These are phyloP conservation scores for Apocheima hispidaria DNA, from an alignment of 2,888 invertebrate genomes.

Conservation along the genomic window DNA sequence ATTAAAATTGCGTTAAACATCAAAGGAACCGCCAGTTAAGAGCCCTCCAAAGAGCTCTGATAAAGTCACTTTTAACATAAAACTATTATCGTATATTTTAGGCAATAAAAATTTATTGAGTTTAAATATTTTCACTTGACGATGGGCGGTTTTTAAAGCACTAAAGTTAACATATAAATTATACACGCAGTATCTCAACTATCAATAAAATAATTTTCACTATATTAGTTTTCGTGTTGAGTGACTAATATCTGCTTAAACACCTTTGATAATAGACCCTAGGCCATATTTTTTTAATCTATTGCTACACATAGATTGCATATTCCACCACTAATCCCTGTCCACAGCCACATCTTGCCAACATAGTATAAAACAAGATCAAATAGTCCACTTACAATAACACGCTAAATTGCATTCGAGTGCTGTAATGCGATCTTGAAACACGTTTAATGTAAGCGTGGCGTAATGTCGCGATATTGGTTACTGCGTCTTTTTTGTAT, in stretches of 20 bases:
- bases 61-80: slow-evolving; percentile 71
- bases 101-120: slow-evolving; percentile 74
- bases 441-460: too few species aligned
- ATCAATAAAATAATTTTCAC: background rate
- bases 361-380: too few species aligned
- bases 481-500: slow-evolving; percentile 23
- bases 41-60: slow-evolving; percentile 58
- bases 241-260: too few species aligned
- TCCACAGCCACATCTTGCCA: too few species aligned
- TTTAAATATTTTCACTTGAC: slow-evolving; percentile 76
- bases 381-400: too few species aligned
- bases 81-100: slow-evolving; percentile 71
- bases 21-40: slow-evolving; percentile 63
- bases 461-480: background rate
- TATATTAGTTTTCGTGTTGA: too few species aligned
- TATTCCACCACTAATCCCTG: too few species aligned
- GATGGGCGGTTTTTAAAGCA: slow-evolving; percentile 57
- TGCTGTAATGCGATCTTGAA: too few species aligned
- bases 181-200: slow-evolving; percentile 35
- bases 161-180: slow-evolving; percentile 38
- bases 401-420: too few species aligned
- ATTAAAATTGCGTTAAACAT: slow-evolving; percentile 59
- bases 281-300: too few species aligned
- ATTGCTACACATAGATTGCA: too few species aligned
- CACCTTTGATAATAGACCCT: too few species aligned